Evolutionary conservation across 2,888 invertebrate species (phyloP).

Genomic region (Myopa testacea): DNA sequence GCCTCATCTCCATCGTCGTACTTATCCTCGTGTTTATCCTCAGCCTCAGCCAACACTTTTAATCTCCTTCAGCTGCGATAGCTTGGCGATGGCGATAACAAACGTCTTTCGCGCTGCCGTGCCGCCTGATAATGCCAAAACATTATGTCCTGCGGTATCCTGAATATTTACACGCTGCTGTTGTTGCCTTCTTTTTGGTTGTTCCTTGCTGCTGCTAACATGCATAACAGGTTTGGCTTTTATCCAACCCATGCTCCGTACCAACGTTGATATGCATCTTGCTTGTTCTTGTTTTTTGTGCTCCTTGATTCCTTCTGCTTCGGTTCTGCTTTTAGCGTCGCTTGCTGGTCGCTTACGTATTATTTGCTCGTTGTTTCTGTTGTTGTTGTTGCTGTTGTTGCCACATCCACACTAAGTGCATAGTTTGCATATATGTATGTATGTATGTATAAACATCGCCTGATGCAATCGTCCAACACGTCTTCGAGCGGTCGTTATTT

Average conservation of each 20-base stretch:
- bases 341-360: not conserved
- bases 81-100: not conserved
- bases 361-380: slow-evolving; percentile 5
- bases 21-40: too few species aligned
- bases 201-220: not conserved
- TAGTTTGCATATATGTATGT: not conserved
- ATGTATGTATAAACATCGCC: not conserved
- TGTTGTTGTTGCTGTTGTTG: not conserved
- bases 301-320: not conserved
- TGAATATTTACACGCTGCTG: slow-evolving; percentile 30
- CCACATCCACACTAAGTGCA: not conserved
- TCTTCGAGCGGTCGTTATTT: not conserved
- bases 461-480: not conserved
- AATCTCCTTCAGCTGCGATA: too few species aligned
- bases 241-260: not conserved
- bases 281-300: not conserved
- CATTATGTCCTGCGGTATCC: slow-evolving; percentile 37
- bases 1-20: too few species aligned
- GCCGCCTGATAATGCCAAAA: slow-evolving; percentile 17
- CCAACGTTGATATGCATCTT: not conserved
- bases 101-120: slow-evolving; percentile 8
- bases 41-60: too few species aligned
- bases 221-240: not conserved
- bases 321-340: not conserved
- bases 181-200: not conserved